phyloP scores from a whole-genome alignment of 2,888 invertebrate genomes.

The Neoascia interrupta region DNA sequence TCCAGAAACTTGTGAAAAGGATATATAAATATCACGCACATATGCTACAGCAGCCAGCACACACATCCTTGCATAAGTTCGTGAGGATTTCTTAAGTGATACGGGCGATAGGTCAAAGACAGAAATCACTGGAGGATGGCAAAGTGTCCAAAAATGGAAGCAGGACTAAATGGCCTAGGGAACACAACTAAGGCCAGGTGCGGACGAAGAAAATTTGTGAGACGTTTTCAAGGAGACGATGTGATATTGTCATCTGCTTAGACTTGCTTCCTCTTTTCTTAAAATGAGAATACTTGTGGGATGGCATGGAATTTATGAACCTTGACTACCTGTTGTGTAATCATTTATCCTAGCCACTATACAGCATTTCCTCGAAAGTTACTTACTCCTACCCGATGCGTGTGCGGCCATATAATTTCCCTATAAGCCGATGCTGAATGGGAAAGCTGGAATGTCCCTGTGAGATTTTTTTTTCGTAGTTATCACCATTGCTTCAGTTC shows the following conservation, averaged over 20 bases:
- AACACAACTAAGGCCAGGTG: conserved; percentile 46
- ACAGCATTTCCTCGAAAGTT: no score
- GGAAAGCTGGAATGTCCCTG: conserved; percentile 31
- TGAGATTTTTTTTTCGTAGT: conserved; percentile 4
- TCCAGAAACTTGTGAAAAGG: conserved; percentile 65
- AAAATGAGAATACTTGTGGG: no score
- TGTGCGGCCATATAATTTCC: conserved; percentile 26
- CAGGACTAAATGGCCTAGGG: conserved; percentile 35
- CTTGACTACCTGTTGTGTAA: conserved; percentile 38
- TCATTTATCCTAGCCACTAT: no score
- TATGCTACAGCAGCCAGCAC: conserved; percentile 41
- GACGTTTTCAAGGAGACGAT: neutral
- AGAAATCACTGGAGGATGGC: conserved; percentile 38
- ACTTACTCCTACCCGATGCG: conserved; percentile 19
- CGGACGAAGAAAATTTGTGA: conserved; percentile 45
- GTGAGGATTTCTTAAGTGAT: conserved; percentile 46
- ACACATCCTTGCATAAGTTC: neutral
- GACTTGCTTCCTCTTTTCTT: no score
- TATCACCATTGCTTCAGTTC: neutral
- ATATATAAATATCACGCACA: conserved; percentile 64
- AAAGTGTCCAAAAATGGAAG: conserved; percentile 54
- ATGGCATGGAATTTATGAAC: conserved; percentile 45
- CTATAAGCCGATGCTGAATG: conserved; percentile 38
- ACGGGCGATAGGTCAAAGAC: conserved; percentile 56
- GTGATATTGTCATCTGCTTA: conserved; percentile 30